These are phyloP conservation scores for Orcinus orca DNA, from an alignment of 2,113 vertebrate species.

Conservation along the genomic window DNA sequence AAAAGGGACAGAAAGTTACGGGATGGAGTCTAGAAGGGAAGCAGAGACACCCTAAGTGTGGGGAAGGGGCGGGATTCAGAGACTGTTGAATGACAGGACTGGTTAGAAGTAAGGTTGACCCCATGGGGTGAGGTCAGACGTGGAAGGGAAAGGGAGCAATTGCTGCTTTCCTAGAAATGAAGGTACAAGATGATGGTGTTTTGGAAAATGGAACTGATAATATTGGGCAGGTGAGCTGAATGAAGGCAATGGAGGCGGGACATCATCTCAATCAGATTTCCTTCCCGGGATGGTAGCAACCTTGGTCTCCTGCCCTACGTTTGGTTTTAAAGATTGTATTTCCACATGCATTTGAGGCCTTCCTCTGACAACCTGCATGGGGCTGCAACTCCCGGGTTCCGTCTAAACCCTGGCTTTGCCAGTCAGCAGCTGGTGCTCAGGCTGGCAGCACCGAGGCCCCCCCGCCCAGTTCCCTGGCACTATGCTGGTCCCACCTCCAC, in stretches of 20 bases:
- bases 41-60: accelerated
- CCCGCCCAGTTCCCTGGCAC: accelerated
- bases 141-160: neutral
- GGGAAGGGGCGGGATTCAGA: accelerated
- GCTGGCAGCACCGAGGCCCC: neutral
- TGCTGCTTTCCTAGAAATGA: neutral
- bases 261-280: neutral
- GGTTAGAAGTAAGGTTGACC: too few relatives aligned
- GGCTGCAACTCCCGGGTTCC: neutral
- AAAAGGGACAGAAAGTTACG: neutral
- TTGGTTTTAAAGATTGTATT: neutral
- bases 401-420: neutral
- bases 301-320: neutral
- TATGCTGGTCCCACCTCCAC: neutral
- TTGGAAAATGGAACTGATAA: neutral
- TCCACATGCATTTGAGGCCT: neutral
- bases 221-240: neutral
- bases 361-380: neutral
- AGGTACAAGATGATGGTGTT: neutral
- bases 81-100: neutral
- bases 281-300: neutral
- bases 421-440: neutral
- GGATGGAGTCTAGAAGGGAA: neutral
- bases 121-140: accelerated
- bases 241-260: neutral